Evolutionary conservation across 2,113 vertebrate genomes (phyloP).

Genomic region (Phrynosoma platyrhinos): DNA sequence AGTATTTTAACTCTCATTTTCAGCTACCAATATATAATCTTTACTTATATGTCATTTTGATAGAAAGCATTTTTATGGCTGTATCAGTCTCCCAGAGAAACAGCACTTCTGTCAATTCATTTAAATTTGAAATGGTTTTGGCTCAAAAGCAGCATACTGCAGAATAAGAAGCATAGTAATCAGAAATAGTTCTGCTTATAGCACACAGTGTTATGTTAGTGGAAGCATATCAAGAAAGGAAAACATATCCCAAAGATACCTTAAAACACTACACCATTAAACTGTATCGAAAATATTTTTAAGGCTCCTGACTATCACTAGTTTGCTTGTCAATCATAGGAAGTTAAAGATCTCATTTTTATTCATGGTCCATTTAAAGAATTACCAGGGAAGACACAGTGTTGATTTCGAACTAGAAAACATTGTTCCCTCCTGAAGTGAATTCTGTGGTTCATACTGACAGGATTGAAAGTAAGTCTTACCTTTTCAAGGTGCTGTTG

Average conservation of each 20-base stretch:
- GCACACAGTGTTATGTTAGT: constrained; percentile 17
- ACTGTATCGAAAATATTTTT: neutral
- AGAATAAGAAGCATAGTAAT: constrained; percentile 30
- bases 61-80: constrained; percentile 60
- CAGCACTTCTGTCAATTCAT: constrained; percentile 48
- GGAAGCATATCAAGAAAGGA: constrained; percentile 40
- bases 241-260: neutral
- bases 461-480: neutral
- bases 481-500: too few relatives aligned
- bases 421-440: neutral
- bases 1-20: constrained; percentile 50
- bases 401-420: neutral
- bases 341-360: neutral
- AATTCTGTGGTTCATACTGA: neutral
- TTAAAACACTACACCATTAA: neutral
- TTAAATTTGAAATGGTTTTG: constrained; percentile 49
- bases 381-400: neutral
- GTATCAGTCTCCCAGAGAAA: constrained; percentile 45
- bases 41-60: constrained; percentile 43
- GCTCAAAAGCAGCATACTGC: constrained; percentile 40
- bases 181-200: constrained; percentile 22
- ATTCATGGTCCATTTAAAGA: too few relatives aligned
- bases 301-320: neutral
- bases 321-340: neutral
- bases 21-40: constrained; percentile 32